Evolutionary conservation across 2,797 vertebrate species (phyloP).

Genomic region (Sebastes kiyomatsui): DNA sequence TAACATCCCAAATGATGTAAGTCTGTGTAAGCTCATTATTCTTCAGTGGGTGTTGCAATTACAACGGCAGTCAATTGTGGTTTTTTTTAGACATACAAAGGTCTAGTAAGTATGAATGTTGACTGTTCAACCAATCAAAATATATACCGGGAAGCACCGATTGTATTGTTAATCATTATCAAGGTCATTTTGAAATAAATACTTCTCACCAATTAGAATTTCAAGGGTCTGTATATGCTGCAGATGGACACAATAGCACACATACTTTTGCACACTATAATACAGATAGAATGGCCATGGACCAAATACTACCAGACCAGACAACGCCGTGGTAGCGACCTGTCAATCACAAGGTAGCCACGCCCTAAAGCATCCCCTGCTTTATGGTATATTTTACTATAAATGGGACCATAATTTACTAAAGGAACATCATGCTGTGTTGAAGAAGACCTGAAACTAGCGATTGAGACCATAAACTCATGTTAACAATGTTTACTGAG

Average conservation of each 20-base stretch:
- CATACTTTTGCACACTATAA: not conserved
- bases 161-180: not conserved
- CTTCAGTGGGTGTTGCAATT: not conserved
- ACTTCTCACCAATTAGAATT: not conserved
- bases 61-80: not conserved
- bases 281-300: too few relatives aligned
- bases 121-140: not conserved
- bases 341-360: too few relatives aligned
- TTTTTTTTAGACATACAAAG: not conserved
- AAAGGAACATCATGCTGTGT: too few relatives aligned
- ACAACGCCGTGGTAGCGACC: too few relatives aligned
- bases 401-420: too few relatives aligned
- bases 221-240: not conserved
- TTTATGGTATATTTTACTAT: rapidly evolving
- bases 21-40: not conserved
- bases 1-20: not conserved
- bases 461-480: too few relatives aligned
- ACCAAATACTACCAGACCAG: too few relatives aligned
- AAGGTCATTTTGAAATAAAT: not conserved
- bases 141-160: not conserved
- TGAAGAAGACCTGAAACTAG: too few relatives aligned
- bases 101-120: not conserved
- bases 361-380: too few relatives aligned
- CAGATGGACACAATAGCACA: not conserved
- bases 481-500: too few relatives aligned